Conservation (phyloP, 2,797 vertebrate species). For the Poecilia gillii region DNA sequence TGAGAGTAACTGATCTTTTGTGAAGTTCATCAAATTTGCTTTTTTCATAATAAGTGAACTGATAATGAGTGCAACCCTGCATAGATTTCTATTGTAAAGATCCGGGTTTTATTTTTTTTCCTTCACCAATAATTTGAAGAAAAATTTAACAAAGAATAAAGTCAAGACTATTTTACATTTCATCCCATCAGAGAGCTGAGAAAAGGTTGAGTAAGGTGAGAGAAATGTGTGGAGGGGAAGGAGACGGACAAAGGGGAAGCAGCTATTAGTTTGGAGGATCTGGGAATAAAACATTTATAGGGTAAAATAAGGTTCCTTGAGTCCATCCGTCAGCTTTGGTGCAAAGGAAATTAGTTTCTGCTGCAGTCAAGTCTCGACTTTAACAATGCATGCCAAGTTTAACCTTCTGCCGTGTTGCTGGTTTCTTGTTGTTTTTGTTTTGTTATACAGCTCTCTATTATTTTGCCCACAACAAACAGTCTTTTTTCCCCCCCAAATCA, state of each 20-base stretch:
- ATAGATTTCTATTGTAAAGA: constrained; percentile 6
- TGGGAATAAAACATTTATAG: constrained; percentile 70
- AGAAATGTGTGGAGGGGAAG: constrained; percentile 33
- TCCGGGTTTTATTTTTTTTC: background rate
- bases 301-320: constrained; percentile 73
- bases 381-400: constrained; percentile 10
- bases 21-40: background rate
- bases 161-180: constrained; percentile 43
- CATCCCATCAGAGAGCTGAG: constrained; percentile 56
- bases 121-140: constrained; percentile 32
- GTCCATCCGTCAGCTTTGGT: constrained; percentile 67
- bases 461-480: background rate
- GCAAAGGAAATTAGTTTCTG: constrained; percentile 68
- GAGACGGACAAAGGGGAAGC: constrained; percentile 60
- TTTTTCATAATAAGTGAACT: background rate
- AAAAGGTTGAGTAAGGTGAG: constrained; percentile 49
- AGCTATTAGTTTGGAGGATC: constrained; percentile 70
- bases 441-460: background rate
- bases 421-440: background rate
- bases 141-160: constrained; percentile 56
- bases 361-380: constrained; percentile 40
- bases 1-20: constrained; percentile 1
- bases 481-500: background rate
- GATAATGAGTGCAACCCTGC: background rate
- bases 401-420: constrained; percentile 10